Base-by-base conservation (phyloP, 2,113 vertebrate species). In the Petaurus breviceps region DNA sequence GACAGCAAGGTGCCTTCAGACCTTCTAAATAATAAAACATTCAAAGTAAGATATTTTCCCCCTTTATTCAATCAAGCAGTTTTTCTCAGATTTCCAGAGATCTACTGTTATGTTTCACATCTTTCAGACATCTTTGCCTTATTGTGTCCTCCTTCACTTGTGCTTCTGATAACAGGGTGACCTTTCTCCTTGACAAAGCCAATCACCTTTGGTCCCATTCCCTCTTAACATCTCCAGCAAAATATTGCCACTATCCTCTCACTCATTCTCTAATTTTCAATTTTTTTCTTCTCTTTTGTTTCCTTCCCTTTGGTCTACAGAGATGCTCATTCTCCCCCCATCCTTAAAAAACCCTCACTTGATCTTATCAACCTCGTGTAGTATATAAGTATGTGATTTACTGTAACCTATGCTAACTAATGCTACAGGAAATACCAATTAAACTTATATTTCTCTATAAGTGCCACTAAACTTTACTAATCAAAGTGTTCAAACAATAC, bases 21-120 rank as follows among this genome's bases (percentile, higher is more conserved):
- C 7, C n/a, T 1, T 84, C n/a, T 23, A 84, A 84, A 84, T 84
- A 43, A 84, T 43, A 68, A 68, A 68, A 68, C 11, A 43, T 49
- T 91, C 57, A 68, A 93, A 93, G 94, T 90, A 89, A 96, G 49
- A 92, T 92, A 89, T 96, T 68, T 8, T 28, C 31, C 57, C 57
- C 31, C 57, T 61, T 97, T 53, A 10, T 43, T 68, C 49, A 49
- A 46, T 84, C 92, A 94, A 22, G 3, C 53, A 68, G 90, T 90
- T 93, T 95, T 89, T 8, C 8, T 95, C 37, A 92, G 52, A 93
- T 96, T 77, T 52, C 61, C 25, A 37, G 52, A 93, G 94, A 93
- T 93, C 49, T 49, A 93, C 12, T 77, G n/a, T 19, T 43, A 19
- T 77, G n/a, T 84, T 84, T 84, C 6, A 84, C 19, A 84, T 43